These are phyloP conservation scores for Tenthredo notha DNA, from an alignment of 2,888 invertebrate genomes.

Conservation along the genomic window DNA sequence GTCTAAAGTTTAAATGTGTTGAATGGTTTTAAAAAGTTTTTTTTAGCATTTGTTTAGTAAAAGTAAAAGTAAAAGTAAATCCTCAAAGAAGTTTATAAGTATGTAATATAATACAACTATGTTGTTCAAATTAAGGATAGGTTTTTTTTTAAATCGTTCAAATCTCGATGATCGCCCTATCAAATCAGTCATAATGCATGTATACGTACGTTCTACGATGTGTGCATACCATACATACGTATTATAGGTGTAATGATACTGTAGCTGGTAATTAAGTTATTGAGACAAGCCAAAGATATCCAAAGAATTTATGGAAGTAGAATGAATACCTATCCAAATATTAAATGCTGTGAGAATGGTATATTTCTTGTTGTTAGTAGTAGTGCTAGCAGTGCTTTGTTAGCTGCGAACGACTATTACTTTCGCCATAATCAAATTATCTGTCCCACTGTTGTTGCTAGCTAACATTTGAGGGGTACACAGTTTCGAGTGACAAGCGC, in stretches of 20 bases:
- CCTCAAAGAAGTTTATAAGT: background rate
- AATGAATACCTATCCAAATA: background rate
- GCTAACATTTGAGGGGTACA: background rate
- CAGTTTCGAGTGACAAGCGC: background rate
- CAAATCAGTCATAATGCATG: conserved; percentile 23
- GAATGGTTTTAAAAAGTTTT: background rate
- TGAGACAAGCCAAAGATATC: conserved; percentile 45
- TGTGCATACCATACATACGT: background rate
- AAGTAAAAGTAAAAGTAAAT: background rate
- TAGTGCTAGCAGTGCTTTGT: background rate
- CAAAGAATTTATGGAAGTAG: conserved; percentile 3
- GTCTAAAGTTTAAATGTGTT: conserved; percentile 35
- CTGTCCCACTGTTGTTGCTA: background rate
- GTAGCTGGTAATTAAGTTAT: conserved; percentile 31
- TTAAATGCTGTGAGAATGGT: background rate
- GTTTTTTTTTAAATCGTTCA: conserved; percentile 26
- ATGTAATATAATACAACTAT: background rate
- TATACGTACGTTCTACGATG: background rate
- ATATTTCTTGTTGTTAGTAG: background rate
- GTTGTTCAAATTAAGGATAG: conserved; percentile 29
- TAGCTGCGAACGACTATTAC: background rate
- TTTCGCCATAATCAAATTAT: background rate
- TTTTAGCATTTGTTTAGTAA: conserved; percentile 19
- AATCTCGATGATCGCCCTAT: background rate
- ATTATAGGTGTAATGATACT: conserved; percentile 6